These are phyloP conservation scores for Pangasius mekongensis DNA, from an alignment of 2,797 vertebrate genomes.

Conservation along the genomic window DNA sequence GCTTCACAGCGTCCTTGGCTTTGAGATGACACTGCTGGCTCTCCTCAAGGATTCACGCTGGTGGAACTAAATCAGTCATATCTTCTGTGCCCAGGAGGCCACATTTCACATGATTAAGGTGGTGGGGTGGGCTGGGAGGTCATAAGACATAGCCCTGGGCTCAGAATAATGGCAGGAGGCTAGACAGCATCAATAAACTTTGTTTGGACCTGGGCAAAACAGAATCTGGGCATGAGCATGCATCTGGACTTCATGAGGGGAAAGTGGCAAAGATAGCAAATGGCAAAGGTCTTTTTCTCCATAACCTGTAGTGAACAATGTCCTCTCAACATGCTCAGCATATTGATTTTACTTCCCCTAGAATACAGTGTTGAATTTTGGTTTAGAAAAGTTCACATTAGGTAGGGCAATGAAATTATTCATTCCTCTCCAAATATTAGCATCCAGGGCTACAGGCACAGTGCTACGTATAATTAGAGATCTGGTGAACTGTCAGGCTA, in stretches of 20 bases:
- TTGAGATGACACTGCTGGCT: slow-evolving; percentile 36
- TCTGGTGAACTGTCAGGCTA: slow-evolving; percentile 7
- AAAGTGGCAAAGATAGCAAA: neutral
- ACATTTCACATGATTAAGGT: slow-evolving; percentile 2
- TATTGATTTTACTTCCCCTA: slow-evolving; percentile 28
- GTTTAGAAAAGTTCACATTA: slow-evolving; percentile 6
- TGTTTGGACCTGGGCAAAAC: neutral
- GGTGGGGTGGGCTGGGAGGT: neutral
- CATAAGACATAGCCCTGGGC: slow-evolving; percentile 15
- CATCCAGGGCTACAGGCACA: neutral
- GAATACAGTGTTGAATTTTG: slow-evolving; percentile 12
- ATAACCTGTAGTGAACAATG: neutral
- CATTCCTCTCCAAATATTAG: slow-evolving; percentile 13
- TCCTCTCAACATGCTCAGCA: slow-evolving; percentile 15
- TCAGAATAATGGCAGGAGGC: slow-evolving; percentile 14
- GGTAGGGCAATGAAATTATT: neutral
- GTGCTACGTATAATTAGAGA: neutral
- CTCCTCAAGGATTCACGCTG: slow-evolving; percentile 15
- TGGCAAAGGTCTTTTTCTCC: slow-evolving; percentile 6
- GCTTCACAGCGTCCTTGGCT: slow-evolving; percentile 37
- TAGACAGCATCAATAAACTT: slow-evolving; percentile 8
- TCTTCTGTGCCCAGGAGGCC: slow-evolving; percentile 9
- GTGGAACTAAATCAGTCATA: slow-evolving; percentile 32
- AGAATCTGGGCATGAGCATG: neutral
- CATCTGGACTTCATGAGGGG: slow-evolving; percentile 8